A percentile compares a stretch with the other conserved stretches of the same genome.
Conservation (phyloP, 1,140 invertebrate species). For the Alviniconcha marisindica region DNA sequence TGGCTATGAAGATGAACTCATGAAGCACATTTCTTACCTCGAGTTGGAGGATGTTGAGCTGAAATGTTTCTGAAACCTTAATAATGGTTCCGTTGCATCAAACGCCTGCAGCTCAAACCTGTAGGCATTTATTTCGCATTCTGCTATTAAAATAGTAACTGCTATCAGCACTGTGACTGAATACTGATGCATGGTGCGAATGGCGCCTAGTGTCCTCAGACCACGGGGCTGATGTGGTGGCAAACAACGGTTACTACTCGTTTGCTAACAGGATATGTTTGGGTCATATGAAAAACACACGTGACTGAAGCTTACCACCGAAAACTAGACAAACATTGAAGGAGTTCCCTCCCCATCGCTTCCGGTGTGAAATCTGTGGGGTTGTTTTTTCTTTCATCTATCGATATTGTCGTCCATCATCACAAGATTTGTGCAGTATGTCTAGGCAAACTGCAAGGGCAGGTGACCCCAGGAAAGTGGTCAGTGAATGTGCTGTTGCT, state of each 20-base stretch:
- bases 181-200: background rate
- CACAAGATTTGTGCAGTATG: conserved; percentile 73
- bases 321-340: background rate
- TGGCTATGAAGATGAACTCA: too few relatives aligned
- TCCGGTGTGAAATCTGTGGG: background rate
- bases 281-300: too few relatives aligned
- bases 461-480: conserved; percentile 83
- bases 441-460: conserved; percentile 80
- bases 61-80: background rate
- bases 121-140: background rate
- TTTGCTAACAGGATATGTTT: background rate
- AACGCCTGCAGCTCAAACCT: background rate
- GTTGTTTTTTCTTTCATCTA: background rate
- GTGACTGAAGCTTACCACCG: too few relatives aligned
- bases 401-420: background rate
- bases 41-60: too few relatives aligned
- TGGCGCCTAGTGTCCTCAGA: background rate
- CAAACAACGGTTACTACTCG: background rate
- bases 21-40: too few relatives aligned
- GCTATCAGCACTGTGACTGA: background rate
- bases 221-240: too few relatives aligned
- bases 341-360: background rate
- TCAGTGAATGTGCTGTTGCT: conserved; percentile 72
- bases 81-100: conserved; percentile 12
- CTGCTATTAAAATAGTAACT: background rate